Percentiles rank a stretch among this genome's conserved stretches.
These are phyloP conservation scores for Strigamia crassipes DNA, from an alignment of 2,888 invertebrate species.

Conservation along the genomic window DNA sequence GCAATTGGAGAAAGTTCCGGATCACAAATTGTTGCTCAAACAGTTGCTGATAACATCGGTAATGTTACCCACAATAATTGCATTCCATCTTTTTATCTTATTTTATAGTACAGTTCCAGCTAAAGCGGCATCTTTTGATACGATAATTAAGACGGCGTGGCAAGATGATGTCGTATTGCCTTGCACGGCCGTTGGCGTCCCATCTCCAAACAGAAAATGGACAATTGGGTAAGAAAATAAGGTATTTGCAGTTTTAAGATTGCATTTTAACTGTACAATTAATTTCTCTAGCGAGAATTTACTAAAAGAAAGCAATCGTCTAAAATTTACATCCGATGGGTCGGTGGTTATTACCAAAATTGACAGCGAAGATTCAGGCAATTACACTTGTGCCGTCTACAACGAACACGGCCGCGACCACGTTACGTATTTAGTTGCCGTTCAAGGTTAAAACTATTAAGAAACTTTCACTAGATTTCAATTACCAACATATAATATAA, in stretches of 20 bases:
- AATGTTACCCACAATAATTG: not conserved
- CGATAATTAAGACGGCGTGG: conserved; percentile 21
- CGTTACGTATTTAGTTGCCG: not conserved
- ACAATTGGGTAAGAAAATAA: not conserved
- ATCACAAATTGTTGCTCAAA: conserved; percentile 7
- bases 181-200: conserved; percentile 33
- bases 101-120: conserved; percentile 44
- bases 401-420: not conserved
- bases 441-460: not conserved
- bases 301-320: not conserved
- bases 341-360: not conserved
- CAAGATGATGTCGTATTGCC: conserved; percentile 36
- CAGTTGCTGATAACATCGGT: conserved; percentile 6
- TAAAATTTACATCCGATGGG: not conserved
- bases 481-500: not conserved
- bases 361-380: not conserved
- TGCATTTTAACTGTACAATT: not conserved
- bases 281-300: not conserved
- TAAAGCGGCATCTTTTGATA: conserved; percentile 41
- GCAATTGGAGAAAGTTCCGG: conserved; percentile 12
- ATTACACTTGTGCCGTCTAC: not conserved
- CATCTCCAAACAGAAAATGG: conserved; percentile 43
- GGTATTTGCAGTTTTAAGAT: not conserved
- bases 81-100: not conserved
- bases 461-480: not conserved